phyloP scores from a whole-genome alignment of 1,140 invertebrate species.

The Colletes latitarsis region DNA sequence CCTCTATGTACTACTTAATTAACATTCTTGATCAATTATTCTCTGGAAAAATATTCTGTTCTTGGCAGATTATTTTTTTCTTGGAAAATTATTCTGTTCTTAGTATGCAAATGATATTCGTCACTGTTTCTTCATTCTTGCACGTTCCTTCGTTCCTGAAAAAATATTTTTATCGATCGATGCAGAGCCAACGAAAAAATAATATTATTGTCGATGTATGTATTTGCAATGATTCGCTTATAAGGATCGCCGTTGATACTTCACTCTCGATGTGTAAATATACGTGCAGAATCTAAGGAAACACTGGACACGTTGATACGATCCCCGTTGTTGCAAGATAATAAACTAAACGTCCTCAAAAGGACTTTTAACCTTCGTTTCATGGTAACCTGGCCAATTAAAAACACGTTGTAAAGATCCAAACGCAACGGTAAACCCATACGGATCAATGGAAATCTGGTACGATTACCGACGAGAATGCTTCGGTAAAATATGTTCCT shows the following conservation, averaged over 20 bases:
- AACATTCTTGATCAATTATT: too few species aligned
- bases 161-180: neutral
- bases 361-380: conserved; percentile 37
- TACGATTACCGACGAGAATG: neutral
- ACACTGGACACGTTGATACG: neutral
- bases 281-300: neutral
- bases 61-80: too few species aligned
- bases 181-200: neutral
- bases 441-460: neutral
- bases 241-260: neutral
- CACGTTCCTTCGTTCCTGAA: neutral
- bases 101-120: too few species aligned
- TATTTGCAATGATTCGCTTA: neutral
- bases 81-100: too few species aligned
- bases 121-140: neutral
- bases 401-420: neutral
- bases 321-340: neutral
- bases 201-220: neutral
- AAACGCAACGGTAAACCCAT: conserved; percentile 34
- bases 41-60: too few species aligned
- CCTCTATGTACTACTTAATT: too few species aligned
- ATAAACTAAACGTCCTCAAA: conserved; percentile 35
- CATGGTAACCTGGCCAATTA: conserved; percentile 55
- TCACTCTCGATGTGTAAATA: neutral
- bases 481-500: neutral